Conservation (phyloP, 2,113 vertebrate species). For the Catharus bicknelli region DNA sequence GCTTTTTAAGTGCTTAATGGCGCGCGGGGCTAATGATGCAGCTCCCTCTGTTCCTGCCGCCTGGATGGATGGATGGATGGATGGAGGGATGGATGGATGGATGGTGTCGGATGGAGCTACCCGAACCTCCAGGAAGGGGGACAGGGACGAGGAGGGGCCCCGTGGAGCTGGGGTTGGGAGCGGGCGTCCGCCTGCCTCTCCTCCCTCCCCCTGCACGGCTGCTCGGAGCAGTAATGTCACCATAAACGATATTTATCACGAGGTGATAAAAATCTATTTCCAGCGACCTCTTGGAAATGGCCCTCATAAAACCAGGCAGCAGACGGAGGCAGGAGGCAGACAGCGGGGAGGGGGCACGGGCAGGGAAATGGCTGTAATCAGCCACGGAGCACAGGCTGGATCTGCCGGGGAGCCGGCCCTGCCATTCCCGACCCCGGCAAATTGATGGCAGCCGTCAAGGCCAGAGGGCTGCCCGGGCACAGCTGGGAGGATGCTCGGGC, state of each 20-base stretch:
- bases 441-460: background rate
- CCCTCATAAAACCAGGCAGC: constrained; percentile 64
- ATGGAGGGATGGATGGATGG: background rate
- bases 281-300: constrained; percentile 69
- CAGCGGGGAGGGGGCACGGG: constrained; percentile 29
- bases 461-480: background rate
- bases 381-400: background rate
- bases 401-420: background rate
- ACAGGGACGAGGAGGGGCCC: background rate
- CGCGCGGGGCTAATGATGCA: constrained; percentile 36
- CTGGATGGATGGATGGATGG: background rate
- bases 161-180: background rate
- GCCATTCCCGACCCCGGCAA: background rate
- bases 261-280: constrained; percentile 70
- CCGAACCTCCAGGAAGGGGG: background rate
- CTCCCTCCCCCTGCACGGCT: background rate
- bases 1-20: constrained; percentile 68
- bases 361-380: constrained; percentile 44
- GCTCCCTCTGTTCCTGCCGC: constrained; percentile 8
- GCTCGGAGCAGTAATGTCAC: constrained; percentile 46
- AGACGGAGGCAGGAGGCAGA: constrained; percentile 62
- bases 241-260: constrained; percentile 61
- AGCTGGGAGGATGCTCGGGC: background rate
- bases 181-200: background rate
- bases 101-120: background rate